Evolutionary conservation across 1,140 invertebrate genomes (phyloP).

Genomic region (Drosophila willistoni): DNA sequence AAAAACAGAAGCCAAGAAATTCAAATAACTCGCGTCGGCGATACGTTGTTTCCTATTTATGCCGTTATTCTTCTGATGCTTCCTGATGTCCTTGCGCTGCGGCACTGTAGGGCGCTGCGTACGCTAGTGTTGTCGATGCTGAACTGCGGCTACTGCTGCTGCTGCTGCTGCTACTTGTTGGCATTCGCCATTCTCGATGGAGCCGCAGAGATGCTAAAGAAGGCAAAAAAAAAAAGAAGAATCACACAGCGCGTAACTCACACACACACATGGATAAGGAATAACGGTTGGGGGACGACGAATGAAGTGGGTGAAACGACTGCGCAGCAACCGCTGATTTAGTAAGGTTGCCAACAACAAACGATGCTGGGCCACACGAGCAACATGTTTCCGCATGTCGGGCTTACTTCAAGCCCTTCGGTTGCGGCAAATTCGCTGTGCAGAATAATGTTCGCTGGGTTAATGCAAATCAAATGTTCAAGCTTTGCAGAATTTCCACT

Average conservation of each 20-base stretch:
- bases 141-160: constrained; percentile 27
- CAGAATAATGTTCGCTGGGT: neutral
- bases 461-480: neutral
- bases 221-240: constrained; percentile 1
- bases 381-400: constrained; percentile 3
- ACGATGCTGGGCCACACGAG: constrained; percentile 8
- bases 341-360: constrained; percentile 4
- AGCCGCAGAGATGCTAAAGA: constrained; percentile 13
- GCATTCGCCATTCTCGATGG: constrained; percentile 47
- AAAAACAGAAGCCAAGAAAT: constrained; percentile 11
- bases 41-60: constrained; percentile 7
- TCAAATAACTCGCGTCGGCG: constrained; percentile 7
- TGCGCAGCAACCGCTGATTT: constrained; percentile 10
- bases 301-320: neutral
- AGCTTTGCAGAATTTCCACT: neutral
- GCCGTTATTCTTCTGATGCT: neutral
- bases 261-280: neutral
- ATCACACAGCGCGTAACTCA: neutral
- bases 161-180: constrained; percentile 52
- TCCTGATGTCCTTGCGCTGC: constrained; percentile 34
- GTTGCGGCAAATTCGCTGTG: neutral
- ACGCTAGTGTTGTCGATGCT: constrained; percentile 65
- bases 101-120: constrained; percentile 41
- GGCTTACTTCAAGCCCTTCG: neutral
- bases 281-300: neutral